Conservation (phyloP, 1,140 invertebrate genomes). For the Caerostris extrusa region DNA sequence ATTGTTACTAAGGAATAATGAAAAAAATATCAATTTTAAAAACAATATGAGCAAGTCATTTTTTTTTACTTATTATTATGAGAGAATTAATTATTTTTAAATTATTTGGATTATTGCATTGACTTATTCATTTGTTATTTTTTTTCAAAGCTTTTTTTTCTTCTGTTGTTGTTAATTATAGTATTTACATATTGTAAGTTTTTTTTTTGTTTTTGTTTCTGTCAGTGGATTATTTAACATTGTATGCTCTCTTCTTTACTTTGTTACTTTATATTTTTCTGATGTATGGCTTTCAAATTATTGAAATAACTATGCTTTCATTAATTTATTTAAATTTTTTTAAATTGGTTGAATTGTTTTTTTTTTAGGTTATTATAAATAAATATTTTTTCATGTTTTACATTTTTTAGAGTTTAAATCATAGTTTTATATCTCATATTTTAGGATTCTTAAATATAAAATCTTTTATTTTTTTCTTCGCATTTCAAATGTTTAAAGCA, state of each 20-base stretch:
- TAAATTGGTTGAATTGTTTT: not conserved
- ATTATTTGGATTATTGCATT: not conserved
- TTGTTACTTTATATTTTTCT: not conserved
- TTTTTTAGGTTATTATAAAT: not conserved
- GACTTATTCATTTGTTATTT: slow-evolving; percentile 4
- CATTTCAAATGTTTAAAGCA: slow-evolving; percentile 4
- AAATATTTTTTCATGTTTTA: not conserved
- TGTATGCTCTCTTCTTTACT: slow-evolving; percentile 3
- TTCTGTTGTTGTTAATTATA: slow-evolving; percentile 12
- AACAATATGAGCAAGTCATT: not conserved
- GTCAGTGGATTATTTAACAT: slow-evolving; percentile 16
- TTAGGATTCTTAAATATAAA: not conserved
- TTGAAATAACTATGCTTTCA: not conserved
- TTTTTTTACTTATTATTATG: not conserved
- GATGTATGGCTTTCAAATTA: not conserved
- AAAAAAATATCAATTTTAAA: not conserved
- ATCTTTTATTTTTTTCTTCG: not conserved
- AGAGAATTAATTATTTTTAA: not conserved
- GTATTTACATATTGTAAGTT: slow-evolving; percentile 17
- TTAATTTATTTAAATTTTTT: too few relatives aligned
- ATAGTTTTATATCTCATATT: not conserved
- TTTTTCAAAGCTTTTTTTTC: not conserved
- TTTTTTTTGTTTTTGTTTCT: slow-evolving; percentile 28
- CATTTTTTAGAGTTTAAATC: not conserved
- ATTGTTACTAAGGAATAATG: not conserved